These are phyloP conservation scores for Hirudinaria manillensis DNA, from an alignment of 2,888 invertebrate species.

Conservation along the genomic window DNA sequence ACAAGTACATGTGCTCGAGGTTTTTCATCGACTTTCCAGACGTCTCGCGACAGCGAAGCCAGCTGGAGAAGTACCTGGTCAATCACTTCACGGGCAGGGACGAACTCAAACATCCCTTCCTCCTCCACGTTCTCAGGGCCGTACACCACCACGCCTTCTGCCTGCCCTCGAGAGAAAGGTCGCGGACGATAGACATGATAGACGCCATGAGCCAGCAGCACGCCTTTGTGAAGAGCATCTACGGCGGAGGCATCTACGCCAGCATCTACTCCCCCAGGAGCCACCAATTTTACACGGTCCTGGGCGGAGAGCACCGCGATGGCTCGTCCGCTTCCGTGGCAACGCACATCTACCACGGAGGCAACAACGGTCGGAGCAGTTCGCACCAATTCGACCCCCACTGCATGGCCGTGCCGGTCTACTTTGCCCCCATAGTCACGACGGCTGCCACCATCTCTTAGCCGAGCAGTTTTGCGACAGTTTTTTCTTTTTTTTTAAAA, in stretches of 20 bases:
- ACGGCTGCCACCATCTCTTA: neutral
- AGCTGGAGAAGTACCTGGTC: conserved; percentile 90
- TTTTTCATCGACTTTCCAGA: conserved; percentile 99
- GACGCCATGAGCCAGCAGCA: conserved; percentile 71
- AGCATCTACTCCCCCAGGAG: neutral
- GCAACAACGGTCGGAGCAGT: neutral
- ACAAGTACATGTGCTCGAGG: conserved; percentile 98
- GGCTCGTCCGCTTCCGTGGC: neutral
- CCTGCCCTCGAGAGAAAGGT: conserved; percentile 95
- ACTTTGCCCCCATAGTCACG: neutral
- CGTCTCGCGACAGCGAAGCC: conserved; percentile 79
- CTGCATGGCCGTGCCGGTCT: conserved; percentile 5
- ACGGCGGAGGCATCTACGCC: neutral
- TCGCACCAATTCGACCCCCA: neutral
- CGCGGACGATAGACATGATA: conserved; percentile 88
- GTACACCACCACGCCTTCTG: conserved; percentile 97
- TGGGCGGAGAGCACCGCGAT: neutral
- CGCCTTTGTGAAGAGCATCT: neutral
- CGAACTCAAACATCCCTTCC: conserved; percentile 78
- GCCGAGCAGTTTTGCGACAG: neutral
- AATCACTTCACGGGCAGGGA: conserved; percentile 78
- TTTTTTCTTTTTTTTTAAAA: too few species aligned
- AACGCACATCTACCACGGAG: conserved; percentile 60
- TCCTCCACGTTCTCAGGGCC: conserved; percentile 86
- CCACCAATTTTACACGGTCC: neutral